phyloP scores from a whole-genome alignment of 2,797 vertebrate genomes.

The Sciaenops ocellatus region DNA sequence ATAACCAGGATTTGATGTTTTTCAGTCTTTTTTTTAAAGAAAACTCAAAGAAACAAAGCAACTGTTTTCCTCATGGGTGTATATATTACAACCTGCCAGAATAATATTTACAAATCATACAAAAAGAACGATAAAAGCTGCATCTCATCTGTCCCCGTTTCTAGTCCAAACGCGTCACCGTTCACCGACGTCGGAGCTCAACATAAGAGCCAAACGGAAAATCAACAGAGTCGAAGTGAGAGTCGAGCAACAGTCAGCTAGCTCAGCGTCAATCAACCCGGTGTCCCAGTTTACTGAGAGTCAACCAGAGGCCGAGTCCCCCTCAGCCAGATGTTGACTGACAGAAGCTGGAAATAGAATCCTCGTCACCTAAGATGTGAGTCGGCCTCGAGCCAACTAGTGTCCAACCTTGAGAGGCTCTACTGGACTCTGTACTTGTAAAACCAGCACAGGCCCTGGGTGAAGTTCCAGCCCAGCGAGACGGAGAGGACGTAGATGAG shows the following conservation, averaged over 20 bases:
- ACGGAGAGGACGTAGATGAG: conserved; percentile 93
- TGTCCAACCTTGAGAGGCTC: conserved; percentile 36
- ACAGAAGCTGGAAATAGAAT: conserved; percentile 37
- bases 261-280: conserved; percentile 2
- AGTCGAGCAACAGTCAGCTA: conserved; percentile 16
- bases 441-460: conserved; percentile 92
- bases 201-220: conserved; percentile 49
- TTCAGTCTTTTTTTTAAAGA: conserved; percentile 34
- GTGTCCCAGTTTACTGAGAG: conserved; percentile 29
- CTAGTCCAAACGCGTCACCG: conserved; percentile 38
- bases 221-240: conserved; percentile 12
- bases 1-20: conserved; percentile 40
- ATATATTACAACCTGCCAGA: conserved; percentile 74
- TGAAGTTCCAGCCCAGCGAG: conserved; percentile 97
- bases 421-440: conserved; percentile 95
- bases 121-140: conserved; percentile 71
- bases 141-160: conserved; percentile 29
- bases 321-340: conserved; percentile 17
- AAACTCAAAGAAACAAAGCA: conserved; percentile 55
- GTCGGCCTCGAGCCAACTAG: conserved; percentile 20
- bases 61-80: conserved; percentile 34
- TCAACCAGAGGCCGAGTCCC: conserved; percentile 12
- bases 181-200: conserved; percentile 27
- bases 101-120: conserved; percentile 84
- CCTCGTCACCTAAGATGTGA: not conserved